Evolutionary conservation across 1,140 invertebrate genomes (phyloP).

Genomic region (Drosophila auraria): DNA sequence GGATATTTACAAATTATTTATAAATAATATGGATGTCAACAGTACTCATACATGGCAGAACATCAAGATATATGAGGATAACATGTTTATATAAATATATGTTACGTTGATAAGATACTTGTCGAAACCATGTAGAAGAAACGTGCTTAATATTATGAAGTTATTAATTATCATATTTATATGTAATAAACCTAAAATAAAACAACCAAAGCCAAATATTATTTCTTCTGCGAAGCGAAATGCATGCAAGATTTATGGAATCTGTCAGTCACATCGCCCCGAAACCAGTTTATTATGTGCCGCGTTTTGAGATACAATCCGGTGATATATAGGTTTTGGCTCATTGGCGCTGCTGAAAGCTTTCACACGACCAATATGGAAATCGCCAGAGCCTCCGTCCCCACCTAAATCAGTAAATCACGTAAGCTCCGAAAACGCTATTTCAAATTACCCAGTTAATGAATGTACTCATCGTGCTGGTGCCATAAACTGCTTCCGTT

Average conservation of each 20-base stretch:
- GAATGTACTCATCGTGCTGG: conserved; percentile 59
- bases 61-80: too few species aligned
- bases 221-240: neutral
- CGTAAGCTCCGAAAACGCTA: conserved; percentile 38
- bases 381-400: conserved; percentile 7
- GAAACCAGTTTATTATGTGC: conserved; percentile 42
- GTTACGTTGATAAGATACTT: too few species aligned
- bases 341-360: conserved; percentile 30
- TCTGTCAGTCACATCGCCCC: conserved; percentile 25
- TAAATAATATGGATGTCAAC: too few species aligned
- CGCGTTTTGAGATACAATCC: conserved; percentile 33
- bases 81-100: too few species aligned
- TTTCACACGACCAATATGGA: conserved; percentile 46
- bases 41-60: too few species aligned
- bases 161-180: too few species aligned
- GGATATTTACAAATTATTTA: too few species aligned
- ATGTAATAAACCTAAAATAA: too few species aligned
- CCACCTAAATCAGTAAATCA: conserved; percentile 35
- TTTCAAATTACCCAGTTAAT: conserved; percentile 53
- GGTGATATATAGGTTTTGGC: conserved; percentile 32
- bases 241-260: conserved; percentile 11
- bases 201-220: neutral
- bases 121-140: too few species aligned
- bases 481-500: conserved; percentile 62
- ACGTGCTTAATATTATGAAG: too few species aligned